Evolutionary conservation across 2,113 vertebrate genomes (phyloP), one percentile per base, ranked within the genome.

Genomic region (Alethe diademata): DNA sequence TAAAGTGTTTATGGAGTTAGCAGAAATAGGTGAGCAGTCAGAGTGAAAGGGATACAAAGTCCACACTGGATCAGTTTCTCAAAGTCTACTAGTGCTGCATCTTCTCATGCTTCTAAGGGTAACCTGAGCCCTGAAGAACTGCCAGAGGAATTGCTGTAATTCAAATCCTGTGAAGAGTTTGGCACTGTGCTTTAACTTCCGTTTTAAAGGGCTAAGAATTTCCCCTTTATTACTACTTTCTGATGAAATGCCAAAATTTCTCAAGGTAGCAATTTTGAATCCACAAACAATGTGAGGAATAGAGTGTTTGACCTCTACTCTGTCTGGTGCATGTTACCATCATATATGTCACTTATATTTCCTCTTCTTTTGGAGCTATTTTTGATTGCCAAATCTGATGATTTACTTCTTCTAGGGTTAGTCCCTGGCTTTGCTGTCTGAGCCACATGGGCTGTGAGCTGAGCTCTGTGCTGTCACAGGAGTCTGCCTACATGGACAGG

Each of bases 401-500:
- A 56, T 60, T 60, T 72, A 18, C 12, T 4, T 65, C n/a, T 36
- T 79, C 26, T 38, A n/a, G 50, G 24, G 10, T 64, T n/a, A 33
- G 25, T 69, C 28, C 23, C 16, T 43, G 40, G 9, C 18, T 57
- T 86, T 26, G 31, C 18, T 54, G 4, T 38, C 47, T 35, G 72
- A 80, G 58, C 48, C 9, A 3, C 29, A 7, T 2, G 6, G 40
- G 16, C 23, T 85, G 23, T 16, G 36, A 47, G 23, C 38, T 29
- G 65, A 72, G 33, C 22, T 60, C 24, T 6, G 0, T 1, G 0
- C 38, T n/a, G 19, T 29, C 2, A 2, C 24, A 48, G 48, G 28
- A 58, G 10, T 18, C 48, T 67, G 19, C 58, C 33, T 2, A 1
- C 19, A 5, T 25, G 24, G 47, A 14, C 0, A 0, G 0, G 0